Conservation (phyloP, 1,140 invertebrate genomes). For the Grapholita molesta region DNA sequence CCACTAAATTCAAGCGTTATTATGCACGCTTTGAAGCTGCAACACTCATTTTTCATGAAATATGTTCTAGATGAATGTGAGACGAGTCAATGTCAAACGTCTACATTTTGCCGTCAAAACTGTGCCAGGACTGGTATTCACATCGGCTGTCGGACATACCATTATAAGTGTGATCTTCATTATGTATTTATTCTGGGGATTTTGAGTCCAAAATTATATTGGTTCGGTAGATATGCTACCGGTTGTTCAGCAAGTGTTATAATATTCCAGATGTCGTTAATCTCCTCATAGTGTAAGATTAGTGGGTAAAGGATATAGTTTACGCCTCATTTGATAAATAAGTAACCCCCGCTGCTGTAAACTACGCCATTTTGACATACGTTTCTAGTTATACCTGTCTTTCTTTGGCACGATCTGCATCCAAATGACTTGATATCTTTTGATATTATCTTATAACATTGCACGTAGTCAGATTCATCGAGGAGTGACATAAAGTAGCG, state of each 20-base stretch:
- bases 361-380: not conserved
- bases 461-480: too few relatives aligned
- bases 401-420: not conserved
- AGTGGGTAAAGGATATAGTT: conserved; percentile 3
- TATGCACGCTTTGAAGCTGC: not conserved
- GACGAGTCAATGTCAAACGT: conserved; percentile 25
- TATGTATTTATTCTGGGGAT: not conserved
- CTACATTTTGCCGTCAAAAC: conserved; percentile 25
- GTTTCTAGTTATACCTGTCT: not conserved
- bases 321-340: not conserved
- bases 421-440: not conserved
- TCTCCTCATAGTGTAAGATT: not conserved
- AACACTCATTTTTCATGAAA: conserved; percentile 24
- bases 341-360: not conserved
- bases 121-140: conserved; percentile 19
- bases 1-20: not conserved
- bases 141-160: not conserved
- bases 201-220: not conserved
- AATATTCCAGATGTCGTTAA: not conserved
- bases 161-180: not conserved
- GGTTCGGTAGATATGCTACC: not conserved
- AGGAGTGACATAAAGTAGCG: too few relatives aligned
- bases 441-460: too few relatives aligned
- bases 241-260: not conserved
- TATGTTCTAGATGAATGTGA: conserved; percentile 22